Evolutionary conservation across 2,888 invertebrate genomes (phyloP), one percentile per base, ranked within the genome.

Genomic region (Agonopterix heracliana): DNA sequence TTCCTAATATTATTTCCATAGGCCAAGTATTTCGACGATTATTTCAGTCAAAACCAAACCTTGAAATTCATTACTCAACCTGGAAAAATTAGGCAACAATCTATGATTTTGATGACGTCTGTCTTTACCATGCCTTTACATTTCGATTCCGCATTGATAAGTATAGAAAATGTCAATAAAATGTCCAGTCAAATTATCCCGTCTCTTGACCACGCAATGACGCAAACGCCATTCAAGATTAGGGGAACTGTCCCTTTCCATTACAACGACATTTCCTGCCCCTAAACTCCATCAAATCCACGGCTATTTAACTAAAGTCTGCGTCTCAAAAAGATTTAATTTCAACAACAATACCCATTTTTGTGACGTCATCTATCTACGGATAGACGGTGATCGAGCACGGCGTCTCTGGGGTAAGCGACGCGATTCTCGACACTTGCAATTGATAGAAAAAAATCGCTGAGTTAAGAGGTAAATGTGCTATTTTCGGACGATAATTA

Each of bases 311-410:
- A 26, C 26, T 26, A 26, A 26, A 26, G 26, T 26, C 5, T 7
- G 7, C 26, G 26, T 26, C 26, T 78, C 77, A 78, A 80, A 71
- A 61, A 64, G 68, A 64, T 76, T 74, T 79, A 77, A 79, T 80
- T 75, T 64, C 64, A 58, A 57, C 66, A 59, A 76, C 71, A 68
- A 67, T 61, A 55, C 55, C 52, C 47, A 26, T 26, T 26, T 45
- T 47, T 14, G 60, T 64, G 60, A 61, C 61, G 46, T 59, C 63
- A 60, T 66, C 63, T 63, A 64, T 62, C 59, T 51, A 54, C 54
- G 50, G 49, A 48, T 52, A 59, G 68, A 71, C 74, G 61, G 72
- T 79, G 83, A 83, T 85, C 68, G 84, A 82, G 57, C 63, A 55
- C 52, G 59, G 74, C 12, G n/a, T 76, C 81, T 66, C 66, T 51